These are phyloP conservation scores for Chamaetylas fuelleborni DNA, from an alignment of 2,113 vertebrate genomes.

Conservation along the genomic window DNA sequence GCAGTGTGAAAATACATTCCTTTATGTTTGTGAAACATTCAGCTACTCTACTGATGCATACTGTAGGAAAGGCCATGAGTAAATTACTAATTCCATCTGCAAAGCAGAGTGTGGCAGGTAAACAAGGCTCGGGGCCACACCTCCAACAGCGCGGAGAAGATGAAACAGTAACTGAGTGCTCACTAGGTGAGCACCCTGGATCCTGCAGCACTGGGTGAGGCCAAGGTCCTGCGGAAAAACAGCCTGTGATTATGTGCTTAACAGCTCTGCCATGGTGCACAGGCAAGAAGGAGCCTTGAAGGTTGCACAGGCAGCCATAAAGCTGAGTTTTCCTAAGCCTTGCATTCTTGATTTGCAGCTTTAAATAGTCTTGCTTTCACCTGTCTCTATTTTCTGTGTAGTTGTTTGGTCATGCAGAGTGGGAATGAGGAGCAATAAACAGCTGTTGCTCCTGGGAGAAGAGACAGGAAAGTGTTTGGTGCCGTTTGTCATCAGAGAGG, in stretches of 20 bases:
- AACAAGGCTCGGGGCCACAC: conserved; percentile 6
- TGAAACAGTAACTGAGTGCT: not conserved
- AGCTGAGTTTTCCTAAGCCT: not conserved
- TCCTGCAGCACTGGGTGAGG: conserved; percentile 28
- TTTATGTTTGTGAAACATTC: conserved; percentile 26
- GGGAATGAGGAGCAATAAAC: not conserved
- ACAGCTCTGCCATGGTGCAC: not conserved
- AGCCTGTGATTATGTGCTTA: conserved; percentile 16
- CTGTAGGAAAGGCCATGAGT: not conserved
- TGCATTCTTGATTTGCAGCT: not conserved
- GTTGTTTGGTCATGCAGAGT: not conserved
- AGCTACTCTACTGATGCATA: not conserved
- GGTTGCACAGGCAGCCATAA: not conserved
- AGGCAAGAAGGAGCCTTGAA: not conserved
- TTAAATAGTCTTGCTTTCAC: not conserved
- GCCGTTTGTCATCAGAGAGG: not conserved
- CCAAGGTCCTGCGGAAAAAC: not conserved
- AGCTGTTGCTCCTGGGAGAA: not conserved
- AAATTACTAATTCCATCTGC: not conserved
- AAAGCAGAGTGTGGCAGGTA: not conserved
- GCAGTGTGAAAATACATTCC: conserved; percentile 20
- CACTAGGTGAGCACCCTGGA: not conserved
- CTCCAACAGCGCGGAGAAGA: rapidly evolving
- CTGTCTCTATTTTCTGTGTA: not conserved
- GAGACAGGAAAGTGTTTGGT: not conserved